Evolutionary conservation across 2,888 invertebrate species (phyloP), one percentile per base, ranked within the genome.

Genomic region (Busseola fusca): DNA sequence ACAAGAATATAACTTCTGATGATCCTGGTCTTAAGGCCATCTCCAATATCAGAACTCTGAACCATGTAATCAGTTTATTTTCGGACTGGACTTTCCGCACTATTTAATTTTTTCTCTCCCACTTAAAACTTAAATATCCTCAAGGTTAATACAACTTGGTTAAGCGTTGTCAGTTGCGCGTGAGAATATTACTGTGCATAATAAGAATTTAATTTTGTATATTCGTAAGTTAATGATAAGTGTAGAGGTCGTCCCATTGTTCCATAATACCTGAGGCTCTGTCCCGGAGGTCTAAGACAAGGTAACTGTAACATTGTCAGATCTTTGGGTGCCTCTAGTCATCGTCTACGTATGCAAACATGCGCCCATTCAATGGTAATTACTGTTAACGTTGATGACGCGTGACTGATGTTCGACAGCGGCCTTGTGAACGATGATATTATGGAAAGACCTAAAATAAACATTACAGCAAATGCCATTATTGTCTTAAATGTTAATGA

Each of bases 241-340:
- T 89, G 81, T 91, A 88, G 90, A 93, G 94, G 94, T 90, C 93
- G 87, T 78, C 85, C 88, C 87, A 93, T 93, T 93, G 94, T 90
- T 84, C 78, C 83, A 87, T 88, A 86, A 88, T 85, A 88, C 86
- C 86, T 87, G 87, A 84, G 87, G 84, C 85, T 86, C 76, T 83
- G 82, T 85, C 85, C 76, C 87, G 87, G 91, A 91, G 91, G 93
- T 90, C 90, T 91, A 89, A 90, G 89, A 89, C 93, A 93, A 93
- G 93, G 93, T 91, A 90, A 93, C 87, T 91, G 90, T 91, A 92
- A 88, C 90, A 91, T 90, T 91, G 90, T 88, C 80, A 86, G 85
- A 81, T 84, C 69, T 82, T 83, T 84, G 75, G 81, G 81, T 80
- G 78, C 68, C 79, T 78, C 69, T 73, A 79, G 74, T 82, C 82